Percentiles rank a stretch among this genome's conserved stretches.
phyloP scores from a whole-genome alignment of 2,113 vertebrate genomes.

The Chaetura pelagica region DNA sequence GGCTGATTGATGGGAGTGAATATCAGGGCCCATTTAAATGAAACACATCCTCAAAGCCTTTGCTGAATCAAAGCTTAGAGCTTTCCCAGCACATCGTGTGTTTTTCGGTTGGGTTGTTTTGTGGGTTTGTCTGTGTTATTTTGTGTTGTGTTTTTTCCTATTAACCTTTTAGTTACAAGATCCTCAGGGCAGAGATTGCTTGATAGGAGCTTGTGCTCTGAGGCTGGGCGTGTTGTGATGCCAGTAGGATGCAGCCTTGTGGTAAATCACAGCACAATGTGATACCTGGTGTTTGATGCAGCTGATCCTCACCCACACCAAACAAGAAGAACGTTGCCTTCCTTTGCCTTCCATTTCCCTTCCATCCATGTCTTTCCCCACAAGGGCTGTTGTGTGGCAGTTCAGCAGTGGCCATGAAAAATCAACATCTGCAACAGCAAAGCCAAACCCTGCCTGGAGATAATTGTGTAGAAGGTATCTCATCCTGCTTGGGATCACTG shows the following conservation, averaged over 20 bases:
- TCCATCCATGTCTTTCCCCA: background rate
- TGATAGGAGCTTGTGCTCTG: background rate
- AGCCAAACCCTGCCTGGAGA: slow-evolving; percentile 27
- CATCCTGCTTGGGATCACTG: slow-evolving; percentile 46
- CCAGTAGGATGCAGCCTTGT: background rate
- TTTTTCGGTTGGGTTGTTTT: fast-evolving
- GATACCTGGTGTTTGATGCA: background rate
- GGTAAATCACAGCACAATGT: slow-evolving; percentile 17
- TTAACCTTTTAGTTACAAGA: background rate
- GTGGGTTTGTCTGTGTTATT: no score
- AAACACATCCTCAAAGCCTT: background rate
- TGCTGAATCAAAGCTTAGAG: background rate
- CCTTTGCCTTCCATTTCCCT: slow-evolving; percentile 21
- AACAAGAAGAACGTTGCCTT: slow-evolving; percentile 19
- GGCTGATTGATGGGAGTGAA: background rate
- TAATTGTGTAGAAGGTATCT: slow-evolving; percentile 31
- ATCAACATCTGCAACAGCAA: background rate
- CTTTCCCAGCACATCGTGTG: background rate
- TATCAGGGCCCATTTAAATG: background rate
- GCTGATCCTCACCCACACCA: slow-evolving; percentile 16
- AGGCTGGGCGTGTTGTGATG: background rate
- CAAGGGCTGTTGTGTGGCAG: background rate
- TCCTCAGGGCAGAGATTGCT: slow-evolving; percentile 30
- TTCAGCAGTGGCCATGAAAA: background rate
- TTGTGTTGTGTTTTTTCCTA: background rate